Evolutionary conservation across 2,888 invertebrate species (phyloP), one percentile per base, ranked within the genome.

Genomic region (Neoascia interrupta): DNA sequence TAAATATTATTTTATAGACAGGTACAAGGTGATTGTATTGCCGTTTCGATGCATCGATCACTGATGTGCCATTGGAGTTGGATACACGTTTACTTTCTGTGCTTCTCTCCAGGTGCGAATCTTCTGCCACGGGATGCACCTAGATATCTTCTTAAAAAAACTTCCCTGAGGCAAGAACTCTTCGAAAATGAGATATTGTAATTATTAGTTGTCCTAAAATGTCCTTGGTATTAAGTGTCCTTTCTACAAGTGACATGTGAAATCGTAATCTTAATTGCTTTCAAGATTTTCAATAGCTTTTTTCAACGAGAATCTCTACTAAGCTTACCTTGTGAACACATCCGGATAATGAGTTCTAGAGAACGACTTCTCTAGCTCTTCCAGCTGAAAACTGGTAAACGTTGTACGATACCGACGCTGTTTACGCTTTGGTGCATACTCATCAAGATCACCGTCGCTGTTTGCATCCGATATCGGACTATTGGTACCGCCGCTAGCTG

Each of bases 261-360:
- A n/a, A n/a, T n/a, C n/a, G n/a, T n/a, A n/a, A n/a, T n/a, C n/a
- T n/a, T n/a, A n/a, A n/a, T n/a, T n/a, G n/a, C n/a, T n/a, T n/a
- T n/a, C n/a, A n/a, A n/a, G n/a, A n/a, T n/a, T n/a, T n/a, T n/a
- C n/a, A n/a, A n/a, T n/a, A n/a, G n/a, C n/a, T n/a, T n/a, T n/a
- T n/a, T n/a, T n/a, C n/a, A n/a, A n/a, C n/a, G n/a, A n/a, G n/a
- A n/a, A n/a, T n/a, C n/a, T n/a, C n/a, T n/a, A n/a, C n/a, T n/a
- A n/a, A n/a, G 51, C 90, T 90, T 85, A 96, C 96, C 96, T 95
- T 39, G 98, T 98, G 90, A 98, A 98, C 1, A 98, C 98, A 89
- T 98, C 98, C 28, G 98, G 98, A 88, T 98, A 98, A 89, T 98
- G 98, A 10, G 98, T 98, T 86, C 97, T 94, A 1, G 97, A 95